Percentiles rank a stretch among this genome's conserved stretches.
Evolutionary conservation across 2,113 vertebrate genomes (phyloP).

Genomic region (Corapipo altera): DNA sequence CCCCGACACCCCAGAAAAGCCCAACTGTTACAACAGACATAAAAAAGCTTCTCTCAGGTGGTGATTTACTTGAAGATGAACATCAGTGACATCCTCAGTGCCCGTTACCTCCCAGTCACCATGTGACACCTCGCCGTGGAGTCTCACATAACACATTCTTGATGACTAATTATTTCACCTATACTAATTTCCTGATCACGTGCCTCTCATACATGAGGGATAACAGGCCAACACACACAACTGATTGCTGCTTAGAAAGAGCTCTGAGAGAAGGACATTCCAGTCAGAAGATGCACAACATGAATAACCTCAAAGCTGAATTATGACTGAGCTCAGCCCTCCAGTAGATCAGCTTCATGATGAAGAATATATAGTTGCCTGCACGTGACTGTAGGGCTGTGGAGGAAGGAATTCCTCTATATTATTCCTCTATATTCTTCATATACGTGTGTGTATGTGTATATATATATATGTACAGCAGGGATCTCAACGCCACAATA

Average conservation of each 20-base stretch:
- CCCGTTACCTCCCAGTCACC: neutral
- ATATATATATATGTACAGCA: accelerated
- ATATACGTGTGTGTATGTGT: accelerated
- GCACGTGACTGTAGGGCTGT: neutral
- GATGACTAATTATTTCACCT: constrained; percentile 7
- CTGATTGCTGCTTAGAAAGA: neutral
- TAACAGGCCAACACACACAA: neutral
- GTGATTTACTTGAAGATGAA: neutral
- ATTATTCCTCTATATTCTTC: neutral
- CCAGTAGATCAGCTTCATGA: accelerated
- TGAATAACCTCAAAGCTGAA: neutral
- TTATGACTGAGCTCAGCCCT: neutral
- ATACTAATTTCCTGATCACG: neutral
- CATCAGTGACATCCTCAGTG: neutral
- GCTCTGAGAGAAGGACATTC: neutral
- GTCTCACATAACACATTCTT: neutral
- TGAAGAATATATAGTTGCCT: accelerated
- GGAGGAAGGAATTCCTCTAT: neutral
- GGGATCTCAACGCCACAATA: accelerated
- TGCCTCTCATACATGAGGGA: neutral
- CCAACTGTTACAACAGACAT: neutral
- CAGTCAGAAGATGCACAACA: accelerated
- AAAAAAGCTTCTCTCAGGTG: neutral
- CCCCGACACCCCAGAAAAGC: neutral
- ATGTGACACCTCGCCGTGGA: neutral